Percentiles rank a stretch among this genome's conserved stretches.
Evolutionary conservation across 2,113 vertebrate species (phyloP).

Genomic region (Gavia stellata): DNA sequence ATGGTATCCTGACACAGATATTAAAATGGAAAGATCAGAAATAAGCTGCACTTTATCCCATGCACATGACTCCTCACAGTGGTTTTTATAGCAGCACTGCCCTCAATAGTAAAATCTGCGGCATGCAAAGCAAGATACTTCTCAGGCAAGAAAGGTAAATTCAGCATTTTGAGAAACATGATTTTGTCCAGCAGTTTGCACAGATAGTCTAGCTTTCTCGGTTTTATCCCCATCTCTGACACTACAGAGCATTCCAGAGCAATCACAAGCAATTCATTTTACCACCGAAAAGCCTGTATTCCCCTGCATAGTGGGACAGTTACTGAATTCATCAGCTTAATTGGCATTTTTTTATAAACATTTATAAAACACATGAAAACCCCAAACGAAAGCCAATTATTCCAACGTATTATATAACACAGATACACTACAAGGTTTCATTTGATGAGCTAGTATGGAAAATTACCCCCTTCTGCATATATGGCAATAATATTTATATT

Average conservation of each 20-base stretch:
- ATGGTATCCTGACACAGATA: neutral
- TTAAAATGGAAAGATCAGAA: neutral
- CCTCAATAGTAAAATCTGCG: conserved; percentile 13
- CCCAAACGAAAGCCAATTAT: neutral
- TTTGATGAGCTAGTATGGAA: conserved; percentile 10
- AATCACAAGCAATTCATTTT: neutral
- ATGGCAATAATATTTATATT: conserved; percentile 47
- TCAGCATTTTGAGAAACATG: neutral
- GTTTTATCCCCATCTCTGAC: neutral
- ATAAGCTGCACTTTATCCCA: neutral
- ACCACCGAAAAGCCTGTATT: neutral
- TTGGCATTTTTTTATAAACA: neutral
- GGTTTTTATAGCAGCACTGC: conserved; percentile 46
- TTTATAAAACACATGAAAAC: neutral
- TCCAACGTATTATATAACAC: neutral
- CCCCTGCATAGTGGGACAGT: neutral
- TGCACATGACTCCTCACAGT: neutral
- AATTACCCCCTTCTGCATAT: conserved; percentile 32
- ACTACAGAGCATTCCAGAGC: neutral
- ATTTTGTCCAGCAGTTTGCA: neutral
- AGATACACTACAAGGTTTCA: neutral
- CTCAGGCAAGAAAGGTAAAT: neutral
- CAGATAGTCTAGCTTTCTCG: neutral
- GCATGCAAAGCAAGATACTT: neutral
- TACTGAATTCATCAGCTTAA: neutral